Evolutionary conservation across 2,113 vertebrate genomes (phyloP).

Genomic region (Eudyptes chrysolophus): DNA sequence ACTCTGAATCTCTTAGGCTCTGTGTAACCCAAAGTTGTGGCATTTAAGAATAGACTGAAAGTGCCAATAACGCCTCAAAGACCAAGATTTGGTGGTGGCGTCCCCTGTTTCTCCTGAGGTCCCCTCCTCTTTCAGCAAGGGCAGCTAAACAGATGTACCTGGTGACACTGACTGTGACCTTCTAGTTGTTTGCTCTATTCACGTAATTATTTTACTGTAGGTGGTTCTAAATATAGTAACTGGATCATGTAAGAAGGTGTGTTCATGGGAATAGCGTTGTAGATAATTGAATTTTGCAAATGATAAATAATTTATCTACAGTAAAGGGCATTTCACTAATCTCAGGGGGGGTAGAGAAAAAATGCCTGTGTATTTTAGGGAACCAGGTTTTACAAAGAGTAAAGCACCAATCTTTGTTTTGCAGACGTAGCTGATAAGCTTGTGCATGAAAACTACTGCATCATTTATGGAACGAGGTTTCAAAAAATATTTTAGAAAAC

Average conservation of each 20-base stretch:
- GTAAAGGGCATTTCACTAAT: background rate
- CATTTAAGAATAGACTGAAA: background rate
- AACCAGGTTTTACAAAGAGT: background rate
- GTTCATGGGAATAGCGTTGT: background rate
- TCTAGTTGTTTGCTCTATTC: conserved; percentile 10
- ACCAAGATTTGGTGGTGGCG: background rate
- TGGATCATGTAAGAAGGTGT: conserved; percentile 7
- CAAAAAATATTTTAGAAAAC: background rate
- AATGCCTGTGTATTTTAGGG: background rate
- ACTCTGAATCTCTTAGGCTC: background rate
- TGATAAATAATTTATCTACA: background rate
- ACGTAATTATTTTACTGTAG: conserved; percentile 38
- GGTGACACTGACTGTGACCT: conserved; percentile 10
- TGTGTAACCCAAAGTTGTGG: background rate
- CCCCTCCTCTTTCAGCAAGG: background rate
- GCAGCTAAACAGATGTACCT: background rate
- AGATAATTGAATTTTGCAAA: conserved; percentile 7
- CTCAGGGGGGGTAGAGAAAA: background rate
- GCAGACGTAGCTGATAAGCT: background rate
- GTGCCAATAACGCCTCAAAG: background rate
- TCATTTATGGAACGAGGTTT: background rate
- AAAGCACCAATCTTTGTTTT: background rate
- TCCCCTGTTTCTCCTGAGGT: background rate
- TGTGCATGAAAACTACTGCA: background rate
- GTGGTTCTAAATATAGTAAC: conserved; percentile 40